Evolutionary conservation across 2,888 invertebrate species (phyloP), one percentile per base, ranked within the genome.

Genomic region (Pachymerium ferrugineum): DNA sequence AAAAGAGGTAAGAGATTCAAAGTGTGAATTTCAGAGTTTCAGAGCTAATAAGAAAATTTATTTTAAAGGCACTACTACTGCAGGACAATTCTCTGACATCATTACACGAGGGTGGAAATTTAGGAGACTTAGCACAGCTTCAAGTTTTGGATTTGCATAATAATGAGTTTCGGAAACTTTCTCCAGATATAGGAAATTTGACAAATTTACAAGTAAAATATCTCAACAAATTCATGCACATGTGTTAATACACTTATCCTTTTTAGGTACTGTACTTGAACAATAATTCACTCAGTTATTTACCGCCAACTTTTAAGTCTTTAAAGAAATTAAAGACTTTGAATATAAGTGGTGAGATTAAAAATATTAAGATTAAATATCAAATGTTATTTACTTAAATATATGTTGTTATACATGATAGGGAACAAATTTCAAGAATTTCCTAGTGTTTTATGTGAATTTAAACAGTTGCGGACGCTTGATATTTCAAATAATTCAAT

Each of bases 201-300:
- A 68, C 28, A 8, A 68, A 29, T 28, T 31, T 68, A 31, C 68
- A 68, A 16, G 68, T 68, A 28, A 10, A 2, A 5, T 8, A 16
- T 28, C 10, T 68, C 28, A 35, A 0, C 29, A 19, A 14, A 22
- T 28, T 67, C 16, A 28, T n/a, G 14, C 2, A 3, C 1, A n/a
- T 16, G 3, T 16, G 22, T 19, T 16, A 16, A 19, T 28, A 0
- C 6, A 4, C 8, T 67, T 30, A n/a, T 31, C 19, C 22, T 30
- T 70, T 35, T 19, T 16, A 75, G 75, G 74, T 75, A 22, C 16
- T 75, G 22, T 73, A 75, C 25, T 54, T 75, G 2, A 70, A 72
- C 70, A 47, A 72, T 30, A 75, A 75, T 42, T 68, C 30, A 25
- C 69, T 75, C 22, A 25, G 42, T 16, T 19, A 22, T 38, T 29